Evolutionary conservation across 2,113 vertebrate species (phyloP), one percentile per base, ranked within the genome.

Genomic region (Gasterosteus aculeatus): DNA sequence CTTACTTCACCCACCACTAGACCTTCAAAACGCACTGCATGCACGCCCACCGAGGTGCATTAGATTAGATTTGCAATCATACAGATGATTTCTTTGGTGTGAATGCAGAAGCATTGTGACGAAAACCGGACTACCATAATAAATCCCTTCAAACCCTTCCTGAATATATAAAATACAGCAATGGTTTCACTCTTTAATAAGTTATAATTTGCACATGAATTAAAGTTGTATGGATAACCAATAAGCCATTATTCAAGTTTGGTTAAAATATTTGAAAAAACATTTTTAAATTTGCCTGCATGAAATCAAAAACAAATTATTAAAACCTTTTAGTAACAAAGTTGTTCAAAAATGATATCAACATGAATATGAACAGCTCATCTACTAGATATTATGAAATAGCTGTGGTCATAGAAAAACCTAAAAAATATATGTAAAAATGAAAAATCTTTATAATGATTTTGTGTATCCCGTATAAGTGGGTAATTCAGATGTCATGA

Each of bases 401-500:
- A 62, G 42, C 57, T 49, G n/a, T 42, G 22, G 61, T 58, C 16
- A 46, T n/a, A 47, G 51, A 22, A 66, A 69, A 65, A 60, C 35
- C n/a, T 14, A 61, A 62, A 69, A 53, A 51, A n/a, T 9, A 49
- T 9, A 49, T 19, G 10, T 41, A 41, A 41, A 41, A 41, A 41
- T 35, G 33, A 41, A 49, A 7, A 10, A n/a, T n/a, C 47, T 51
- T 51, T 51, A 62, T 49, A 66, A 26, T 35, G 22, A 47, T 44
- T 62, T 68, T 58, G 41, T 35, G 76, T n/a, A 33, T 2, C 6
- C 12, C 2, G 38, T 26, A n/a, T 11, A 4, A 49, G 26, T 31
- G 15, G 22, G 11, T 57, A 68, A 74, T 46, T 82, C 53, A 49
- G 39, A 65, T 78, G 72, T 54, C 2, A n/a, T 61, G 68, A 81